Conservation (phyloP, 2,888 invertebrate genomes). For the Silvanus unidentatus region DNA sequence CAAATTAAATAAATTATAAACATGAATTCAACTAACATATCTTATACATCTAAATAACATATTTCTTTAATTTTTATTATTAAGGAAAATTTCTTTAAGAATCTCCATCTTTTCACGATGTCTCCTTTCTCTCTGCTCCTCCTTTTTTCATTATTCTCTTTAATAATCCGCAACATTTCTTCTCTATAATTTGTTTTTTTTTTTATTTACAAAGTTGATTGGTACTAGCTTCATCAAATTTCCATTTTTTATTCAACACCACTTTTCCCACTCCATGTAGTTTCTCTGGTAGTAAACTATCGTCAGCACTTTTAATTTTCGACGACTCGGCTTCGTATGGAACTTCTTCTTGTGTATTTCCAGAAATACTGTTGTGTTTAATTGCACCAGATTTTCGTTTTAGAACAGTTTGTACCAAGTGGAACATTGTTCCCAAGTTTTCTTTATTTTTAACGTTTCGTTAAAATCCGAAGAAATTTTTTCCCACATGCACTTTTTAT, state of each 20-base stretch:
- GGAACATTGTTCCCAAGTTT: conserved; percentile 12
- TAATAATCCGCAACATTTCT: background rate
- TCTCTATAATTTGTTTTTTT: background rate
- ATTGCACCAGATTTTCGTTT: conserved; percentile 20
- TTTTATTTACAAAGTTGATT: no score
- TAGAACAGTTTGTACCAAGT: conserved; percentile 20
- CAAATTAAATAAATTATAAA: no score
- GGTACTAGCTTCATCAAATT: no score
- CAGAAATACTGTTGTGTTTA: conserved; percentile 16
- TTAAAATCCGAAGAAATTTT: conserved; percentile 14
- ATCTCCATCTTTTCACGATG: background rate
- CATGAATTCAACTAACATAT: no score
- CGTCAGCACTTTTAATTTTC: conserved; percentile 20
- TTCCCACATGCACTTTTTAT: conserved; percentile 18
- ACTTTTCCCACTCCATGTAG: no score
- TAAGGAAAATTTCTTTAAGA: background rate
- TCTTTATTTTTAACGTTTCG: conserved; percentile 2
- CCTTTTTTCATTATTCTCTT: background rate
- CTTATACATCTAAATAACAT: no score
- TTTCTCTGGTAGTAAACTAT: conserved; percentile 22
- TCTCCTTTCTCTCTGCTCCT: background rate
- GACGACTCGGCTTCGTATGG: conserved; percentile 18
- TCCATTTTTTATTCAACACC: no score
- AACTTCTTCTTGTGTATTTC: conserved; percentile 10
- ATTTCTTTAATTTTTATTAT: no score